These are phyloP conservation scores for Drosophila varians DNA, from an alignment of 1,140 invertebrate genomes.

Conservation along the genomic window DNA sequence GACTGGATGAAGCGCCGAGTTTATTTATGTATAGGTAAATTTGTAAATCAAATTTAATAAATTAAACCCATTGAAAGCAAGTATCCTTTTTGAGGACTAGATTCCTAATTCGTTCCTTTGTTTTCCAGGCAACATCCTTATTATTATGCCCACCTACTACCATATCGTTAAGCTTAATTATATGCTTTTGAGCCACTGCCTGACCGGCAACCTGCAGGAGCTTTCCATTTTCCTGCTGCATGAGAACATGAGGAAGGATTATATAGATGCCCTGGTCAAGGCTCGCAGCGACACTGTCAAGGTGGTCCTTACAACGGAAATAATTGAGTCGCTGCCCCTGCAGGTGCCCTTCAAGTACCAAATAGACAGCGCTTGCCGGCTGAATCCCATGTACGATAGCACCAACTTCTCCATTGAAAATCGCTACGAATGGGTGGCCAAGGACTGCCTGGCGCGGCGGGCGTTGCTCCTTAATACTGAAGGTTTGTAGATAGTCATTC, in stretches of 20 bases:
- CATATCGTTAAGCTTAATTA: conserved; percentile 74
- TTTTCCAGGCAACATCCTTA: conserved; percentile 68
- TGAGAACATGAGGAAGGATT: conserved; percentile 41
- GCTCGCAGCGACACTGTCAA: conserved; percentile 22
- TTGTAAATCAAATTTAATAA: conserved; percentile 56
- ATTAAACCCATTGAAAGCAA: conserved; percentile 30
- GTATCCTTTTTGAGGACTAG: neutral
- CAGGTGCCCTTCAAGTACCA: conserved; percentile 59
- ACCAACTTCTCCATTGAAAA: conserved; percentile 32
- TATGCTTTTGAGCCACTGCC: conserved; percentile 55
- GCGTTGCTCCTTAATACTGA: conserved; percentile 26
- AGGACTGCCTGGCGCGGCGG: conserved; percentile 49
- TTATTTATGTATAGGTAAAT: conserved; percentile 52
- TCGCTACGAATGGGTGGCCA: conserved; percentile 61
- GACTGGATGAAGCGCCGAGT: conserved; percentile 16
- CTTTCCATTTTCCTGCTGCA: conserved; percentile 56
- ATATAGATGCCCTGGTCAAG: conserved; percentile 33
- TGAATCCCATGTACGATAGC: conserved; percentile 28
- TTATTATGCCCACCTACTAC: conserved; percentile 67
- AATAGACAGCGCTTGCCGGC: conserved; percentile 61
- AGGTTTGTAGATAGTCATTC: conserved; percentile 7
- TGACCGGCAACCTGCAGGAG: conserved; percentile 57
- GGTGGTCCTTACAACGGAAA: conserved; percentile 63
- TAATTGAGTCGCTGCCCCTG: conserved; percentile 56
- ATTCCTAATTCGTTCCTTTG: too few relatives aligned